Percentiles rank a stretch among this genome's conserved stretches.
These are phyloP conservation scores for Melieria picta DNA, from an alignment of 2,888 invertebrate species.

Conservation along the genomic window DNA sequence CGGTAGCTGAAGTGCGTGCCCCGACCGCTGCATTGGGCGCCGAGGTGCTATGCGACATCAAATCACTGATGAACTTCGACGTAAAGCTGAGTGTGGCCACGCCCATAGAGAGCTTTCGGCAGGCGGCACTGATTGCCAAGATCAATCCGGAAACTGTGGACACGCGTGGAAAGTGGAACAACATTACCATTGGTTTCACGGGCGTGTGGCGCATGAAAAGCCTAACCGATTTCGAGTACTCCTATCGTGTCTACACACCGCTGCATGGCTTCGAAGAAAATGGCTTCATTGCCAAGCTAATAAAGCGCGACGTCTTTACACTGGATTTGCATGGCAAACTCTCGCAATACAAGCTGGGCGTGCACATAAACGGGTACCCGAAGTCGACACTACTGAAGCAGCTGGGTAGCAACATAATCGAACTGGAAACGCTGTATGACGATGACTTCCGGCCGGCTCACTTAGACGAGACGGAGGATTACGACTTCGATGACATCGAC, in stretches of 20 bases:
- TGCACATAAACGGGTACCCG: constrained; percentile 58
- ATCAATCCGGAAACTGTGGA: constrained; percentile 77
- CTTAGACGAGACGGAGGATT: constrained; percentile 50
- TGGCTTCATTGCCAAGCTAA: constrained; percentile 75
- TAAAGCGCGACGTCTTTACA: constrained; percentile 74
- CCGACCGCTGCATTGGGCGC: constrained; percentile 76
- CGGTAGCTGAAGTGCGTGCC: constrained; percentile 78
- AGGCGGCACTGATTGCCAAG: constrained; percentile 75
- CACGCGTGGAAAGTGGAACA: constrained; percentile 80
- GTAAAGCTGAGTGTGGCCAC: constrained; percentile 78
- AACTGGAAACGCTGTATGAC: constrained; percentile 59
- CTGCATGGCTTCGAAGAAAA: constrained; percentile 81
- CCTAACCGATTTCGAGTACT: constrained; percentile 79
- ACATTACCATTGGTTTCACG: constrained; percentile 78
- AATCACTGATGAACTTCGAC: constrained; percentile 76
- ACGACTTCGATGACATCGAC: constrained; percentile 62
- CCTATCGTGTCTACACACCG: constrained; percentile 81
- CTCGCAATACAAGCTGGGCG: constrained; percentile 73
- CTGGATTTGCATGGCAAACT: constrained; percentile 76
- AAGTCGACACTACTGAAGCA: constrained; percentile 61
- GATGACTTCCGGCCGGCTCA: constrained; percentile 59
- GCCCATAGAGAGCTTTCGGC: constrained; percentile 76
- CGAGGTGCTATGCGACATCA: constrained; percentile 74
- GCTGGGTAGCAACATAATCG: constrained; percentile 55
- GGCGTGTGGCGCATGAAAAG: constrained; percentile 75